These are phyloP conservation scores for Imbricaverruca yamaguchii DNA, from an alignment of 2,888 invertebrate genomes.

Conservation along the genomic window DNA sequence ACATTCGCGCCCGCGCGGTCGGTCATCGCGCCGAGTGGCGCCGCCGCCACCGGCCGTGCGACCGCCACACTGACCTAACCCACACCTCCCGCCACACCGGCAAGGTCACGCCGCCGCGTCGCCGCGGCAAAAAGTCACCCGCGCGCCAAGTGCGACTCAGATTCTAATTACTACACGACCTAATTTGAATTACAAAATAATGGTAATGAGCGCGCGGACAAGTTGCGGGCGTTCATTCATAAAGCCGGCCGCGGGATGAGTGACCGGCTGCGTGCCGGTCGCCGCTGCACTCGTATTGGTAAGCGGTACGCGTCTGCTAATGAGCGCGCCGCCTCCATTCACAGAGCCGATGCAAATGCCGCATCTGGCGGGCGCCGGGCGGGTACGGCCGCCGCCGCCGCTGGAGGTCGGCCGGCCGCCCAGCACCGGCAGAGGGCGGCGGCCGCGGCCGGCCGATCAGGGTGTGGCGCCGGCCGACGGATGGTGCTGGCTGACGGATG, in stretches of 20 bases:
- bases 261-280: background rate
- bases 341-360: background rate
- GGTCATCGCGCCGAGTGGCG: too few relatives aligned
- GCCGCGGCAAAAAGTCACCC: too few relatives aligned
- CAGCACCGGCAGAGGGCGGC: too few relatives aligned
- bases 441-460: too few relatives aligned
- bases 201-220: constrained; percentile 16
- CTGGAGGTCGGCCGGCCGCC: background rate
- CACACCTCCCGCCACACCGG: too few relatives aligned
- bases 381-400: background rate
- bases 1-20: background rate
- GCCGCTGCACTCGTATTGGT: background rate
- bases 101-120: too few relatives aligned
- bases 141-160: background rate
- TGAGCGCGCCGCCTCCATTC: background rate
- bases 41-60: too few relatives aligned
- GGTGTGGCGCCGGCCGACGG: too few relatives aligned
- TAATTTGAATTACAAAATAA: constrained; percentile 22
- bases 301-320: background rate
- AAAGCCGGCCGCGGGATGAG: constrained; percentile 3
- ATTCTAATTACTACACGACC: constrained; percentile 9
- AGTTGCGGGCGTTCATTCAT: constrained; percentile 10
- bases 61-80: background rate
- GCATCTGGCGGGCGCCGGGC: background rate
- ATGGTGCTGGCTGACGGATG: too few relatives aligned